Evolutionary conservation across 2,113 vertebrate genomes (phyloP), one percentile per base, ranked within the genome.

Genomic region (Sebastes schlegelii): DNA sequence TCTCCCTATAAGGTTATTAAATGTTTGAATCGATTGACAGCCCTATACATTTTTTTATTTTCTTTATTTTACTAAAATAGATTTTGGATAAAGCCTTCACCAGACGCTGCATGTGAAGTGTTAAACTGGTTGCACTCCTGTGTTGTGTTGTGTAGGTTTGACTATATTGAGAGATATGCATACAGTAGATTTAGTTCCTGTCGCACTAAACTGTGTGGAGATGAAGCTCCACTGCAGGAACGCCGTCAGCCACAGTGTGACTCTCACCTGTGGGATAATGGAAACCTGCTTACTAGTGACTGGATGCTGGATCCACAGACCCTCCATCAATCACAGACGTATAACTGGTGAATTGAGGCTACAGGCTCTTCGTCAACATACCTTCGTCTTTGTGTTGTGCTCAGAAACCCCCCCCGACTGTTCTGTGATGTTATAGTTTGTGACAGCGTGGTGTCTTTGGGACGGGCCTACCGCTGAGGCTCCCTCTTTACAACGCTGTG

Each of bases 401-500:
- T 64, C 52, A 67, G 40, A 77, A 58, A 58, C 75, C 43, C 60
- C 60, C 57, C 55, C 74, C 21, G 5, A 55, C 63, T 63, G 34
- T 51, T 74, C 46, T 46, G 16, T 26, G 73, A 73, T 65, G 76
- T 79, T 83, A 71, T 83, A 58, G 79, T 84, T 79, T 78, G 79
- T 87, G 83, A 80, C 86, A 85, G 86, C 21, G 19, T 70, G 74
- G 74, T 75, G 79, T 89, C 68, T 79, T n/a, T 74, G 79, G 57
- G 83, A 77, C 74, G 16, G 82, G 77, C 83, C 75, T 55, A 62
- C 68, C 84, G 86, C 77, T 69, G 75, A 86, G 86, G 8, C 85
- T 84, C 63, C 13, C n/a, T 11, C 57, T 26, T 93, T 90, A 94
- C 83, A 78, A 74, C 86, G 78, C 88, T 90, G 91, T 92, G 92